Percentiles rank a stretch among this genome's conserved stretches.
Conservation (phyloP, 2,888 invertebrate genomes). For the Drosophila picticornis region DNA sequence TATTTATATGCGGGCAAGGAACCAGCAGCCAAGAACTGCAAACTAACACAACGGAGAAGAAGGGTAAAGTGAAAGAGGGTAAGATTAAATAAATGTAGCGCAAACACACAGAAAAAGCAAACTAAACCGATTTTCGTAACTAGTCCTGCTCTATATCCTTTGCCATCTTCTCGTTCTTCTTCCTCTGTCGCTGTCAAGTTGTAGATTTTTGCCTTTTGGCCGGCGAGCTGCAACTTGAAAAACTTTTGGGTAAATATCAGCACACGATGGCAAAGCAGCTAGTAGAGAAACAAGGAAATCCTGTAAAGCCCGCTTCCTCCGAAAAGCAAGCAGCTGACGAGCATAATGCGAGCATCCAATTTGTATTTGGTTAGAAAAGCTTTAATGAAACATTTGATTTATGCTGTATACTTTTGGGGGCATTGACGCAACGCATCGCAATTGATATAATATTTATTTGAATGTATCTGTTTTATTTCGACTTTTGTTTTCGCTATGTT, state of each 20-base stretch:
- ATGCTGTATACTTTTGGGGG: neutral
- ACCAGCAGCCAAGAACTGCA: conserved; percentile 51
- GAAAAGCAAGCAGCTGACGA: neutral
- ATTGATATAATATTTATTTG: neutral
- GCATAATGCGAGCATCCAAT: conserved; percentile 27
- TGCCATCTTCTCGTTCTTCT: conserved; percentile 2
- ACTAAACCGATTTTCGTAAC: conserved; percentile 58
- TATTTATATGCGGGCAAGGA: conserved; percentile 74
- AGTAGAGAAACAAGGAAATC: conserved; percentile 20
- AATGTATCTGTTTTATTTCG: neutral
- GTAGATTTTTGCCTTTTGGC: conserved; percentile 59
- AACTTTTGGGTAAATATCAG: conserved; percentile 58
- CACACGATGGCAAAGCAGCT: conserved; percentile 36
- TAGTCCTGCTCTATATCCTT: conserved; percentile 15
- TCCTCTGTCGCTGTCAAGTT: conserved; percentile 33
- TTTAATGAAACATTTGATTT: conserved; percentile 4
- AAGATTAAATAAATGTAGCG: conserved; percentile 57
- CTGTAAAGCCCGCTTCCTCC: conserved; percentile 23
- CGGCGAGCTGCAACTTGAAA: conserved; percentile 50
- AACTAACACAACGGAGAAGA: conserved; percentile 6
- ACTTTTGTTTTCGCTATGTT: neutral
- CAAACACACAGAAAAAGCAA: conserved; percentile 40
- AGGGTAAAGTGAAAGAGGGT: neutral
- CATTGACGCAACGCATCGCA: neutral
- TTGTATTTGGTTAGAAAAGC: conserved; percentile 1